Percentiles rank a stretch among this genome's conserved stretches.
Evolutionary conservation across 1,140 invertebrate species (phyloP).

Genomic region (Druon quercuslanigerum): DNA sequence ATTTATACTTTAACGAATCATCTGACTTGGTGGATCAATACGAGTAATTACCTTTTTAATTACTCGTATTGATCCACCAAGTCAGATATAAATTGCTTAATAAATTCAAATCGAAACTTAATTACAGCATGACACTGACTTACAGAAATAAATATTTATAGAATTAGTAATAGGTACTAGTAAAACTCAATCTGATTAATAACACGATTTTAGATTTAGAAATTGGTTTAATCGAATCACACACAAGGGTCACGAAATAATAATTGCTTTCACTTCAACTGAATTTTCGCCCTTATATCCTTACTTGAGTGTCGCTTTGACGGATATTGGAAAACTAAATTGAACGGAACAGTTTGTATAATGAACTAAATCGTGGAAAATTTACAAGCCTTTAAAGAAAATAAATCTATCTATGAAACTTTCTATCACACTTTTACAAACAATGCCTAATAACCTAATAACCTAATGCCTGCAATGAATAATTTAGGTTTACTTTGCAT

Average conservation of each 20-base stretch:
- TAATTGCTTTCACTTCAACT: neutral
- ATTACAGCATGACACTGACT: too few species aligned
- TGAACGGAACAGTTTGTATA: neutral
- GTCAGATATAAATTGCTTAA: too few species aligned
- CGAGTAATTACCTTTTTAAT: too few species aligned
- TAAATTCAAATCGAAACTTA: too few species aligned
- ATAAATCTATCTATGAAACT: neutral
- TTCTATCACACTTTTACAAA: too few species aligned
- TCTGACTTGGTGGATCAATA: too few species aligned
- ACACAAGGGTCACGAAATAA: slow-evolving; percentile 2
- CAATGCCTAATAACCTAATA: too few species aligned
- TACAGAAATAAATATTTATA: neutral
- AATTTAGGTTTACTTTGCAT: too few species aligned
- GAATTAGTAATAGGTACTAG: neutral
- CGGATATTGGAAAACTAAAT: slow-evolving; percentile 7
- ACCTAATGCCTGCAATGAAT: too few species aligned
- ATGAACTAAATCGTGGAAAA: neutral
- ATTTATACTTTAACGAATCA: too few species aligned
- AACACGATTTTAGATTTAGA: neutral
- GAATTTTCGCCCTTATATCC: neutral
- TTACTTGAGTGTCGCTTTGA: neutral
- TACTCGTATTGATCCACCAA: too few species aligned
- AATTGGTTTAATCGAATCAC: neutral
- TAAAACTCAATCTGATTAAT: neutral
- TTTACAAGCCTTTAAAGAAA: neutral